These are phyloP conservation scores for Campoplex capitator DNA, from an alignment of 2,888 invertebrate species.

Conservation along the genomic window DNA sequence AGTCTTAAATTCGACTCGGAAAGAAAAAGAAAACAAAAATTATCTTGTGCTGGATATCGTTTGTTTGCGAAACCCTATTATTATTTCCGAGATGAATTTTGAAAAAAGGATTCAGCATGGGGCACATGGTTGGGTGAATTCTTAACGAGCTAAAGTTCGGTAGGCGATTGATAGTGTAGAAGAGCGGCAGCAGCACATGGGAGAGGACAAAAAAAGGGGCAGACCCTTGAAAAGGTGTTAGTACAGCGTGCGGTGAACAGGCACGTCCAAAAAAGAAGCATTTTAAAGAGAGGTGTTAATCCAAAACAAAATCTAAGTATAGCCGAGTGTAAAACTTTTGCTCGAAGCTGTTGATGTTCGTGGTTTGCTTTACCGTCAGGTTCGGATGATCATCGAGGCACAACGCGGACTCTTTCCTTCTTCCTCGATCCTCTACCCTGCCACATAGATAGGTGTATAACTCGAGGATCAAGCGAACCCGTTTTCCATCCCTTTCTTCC, in stretches of 20 bases:
- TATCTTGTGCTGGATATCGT: conserved; percentile 35
- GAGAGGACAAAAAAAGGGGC: conserved; percentile 43
- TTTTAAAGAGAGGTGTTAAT: conserved; percentile 79
- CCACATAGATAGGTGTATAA: conserved; percentile 45
- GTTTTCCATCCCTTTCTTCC: conserved; percentile 48
- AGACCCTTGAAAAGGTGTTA: conserved; percentile 80
- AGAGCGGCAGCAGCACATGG: conserved; percentile 43
- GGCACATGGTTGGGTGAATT: conserved; percentile 51
- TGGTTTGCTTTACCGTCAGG: conserved; percentile 34
- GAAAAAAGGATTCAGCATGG: conserved; percentile 35
- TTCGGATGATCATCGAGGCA: neutral
- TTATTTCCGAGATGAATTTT: conserved; percentile 63
- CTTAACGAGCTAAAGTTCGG: conserved; percentile 55
- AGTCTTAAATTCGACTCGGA: neutral
- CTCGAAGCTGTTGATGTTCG: conserved; percentile 66
- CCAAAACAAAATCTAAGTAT: conserved; percentile 81
- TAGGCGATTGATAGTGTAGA: conserved; percentile 56
- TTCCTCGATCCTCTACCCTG: conserved; percentile 31
- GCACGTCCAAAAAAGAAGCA: conserved; percentile 58
- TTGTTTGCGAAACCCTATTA: conserved; percentile 64
- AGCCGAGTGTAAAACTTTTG: conserved; percentile 71
- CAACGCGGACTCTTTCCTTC: conserved; percentile 25
- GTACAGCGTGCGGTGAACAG: conserved; percentile 78
- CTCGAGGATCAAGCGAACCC: conserved; percentile 36
- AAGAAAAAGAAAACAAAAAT: conserved; percentile 9